Evolutionary conservation across 2,888 invertebrate genomes (phyloP).

Genomic region (Patella caerulea): DNA sequence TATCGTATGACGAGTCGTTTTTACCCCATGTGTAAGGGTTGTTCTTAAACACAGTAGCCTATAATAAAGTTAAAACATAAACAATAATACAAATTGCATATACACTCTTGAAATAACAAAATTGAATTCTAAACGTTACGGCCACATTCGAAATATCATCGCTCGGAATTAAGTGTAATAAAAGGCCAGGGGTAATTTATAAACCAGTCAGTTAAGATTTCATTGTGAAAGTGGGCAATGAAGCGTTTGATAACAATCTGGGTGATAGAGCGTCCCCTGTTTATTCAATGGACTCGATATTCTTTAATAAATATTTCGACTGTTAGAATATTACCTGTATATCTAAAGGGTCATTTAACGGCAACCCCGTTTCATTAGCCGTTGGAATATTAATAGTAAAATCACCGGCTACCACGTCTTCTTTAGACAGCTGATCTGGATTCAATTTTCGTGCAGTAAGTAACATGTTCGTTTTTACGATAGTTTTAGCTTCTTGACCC

Average conservation of each 20-base stretch:
- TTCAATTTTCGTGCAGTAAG: constrained; percentile 8
- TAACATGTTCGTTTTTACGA: neutral
- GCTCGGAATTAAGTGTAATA: too few relatives aligned
- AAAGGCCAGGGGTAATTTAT: too few relatives aligned
- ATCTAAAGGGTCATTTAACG: constrained; percentile 11
- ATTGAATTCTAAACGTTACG: too few relatives aligned
- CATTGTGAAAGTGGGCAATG: neutral
- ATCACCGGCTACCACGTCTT: neutral
- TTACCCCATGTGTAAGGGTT: constrained; percentile 27
- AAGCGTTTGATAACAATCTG: too few relatives aligned
- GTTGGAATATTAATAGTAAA: constrained; percentile 8
- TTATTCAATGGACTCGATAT: too few relatives aligned
- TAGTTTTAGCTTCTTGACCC: constrained; percentile 7
- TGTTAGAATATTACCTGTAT: neutral
- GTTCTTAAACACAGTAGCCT: constrained; percentile 26
- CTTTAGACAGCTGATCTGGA: constrained; percentile 3
- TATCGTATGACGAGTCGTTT: constrained; percentile 26
- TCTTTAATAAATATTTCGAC: too few relatives aligned
- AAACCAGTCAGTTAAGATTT: neutral
- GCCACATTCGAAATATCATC: too few relatives aligned
- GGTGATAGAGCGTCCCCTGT: too few relatives aligned
- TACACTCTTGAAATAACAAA: too few relatives aligned
- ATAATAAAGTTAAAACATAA: neutral
- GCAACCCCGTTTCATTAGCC: neutral
- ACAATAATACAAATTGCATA: too few relatives aligned